These are phyloP conservation scores for Acrocephalus scirpaceus DNA, from an alignment of 2,797 vertebrate genomes.

Conservation along the genomic window DNA sequence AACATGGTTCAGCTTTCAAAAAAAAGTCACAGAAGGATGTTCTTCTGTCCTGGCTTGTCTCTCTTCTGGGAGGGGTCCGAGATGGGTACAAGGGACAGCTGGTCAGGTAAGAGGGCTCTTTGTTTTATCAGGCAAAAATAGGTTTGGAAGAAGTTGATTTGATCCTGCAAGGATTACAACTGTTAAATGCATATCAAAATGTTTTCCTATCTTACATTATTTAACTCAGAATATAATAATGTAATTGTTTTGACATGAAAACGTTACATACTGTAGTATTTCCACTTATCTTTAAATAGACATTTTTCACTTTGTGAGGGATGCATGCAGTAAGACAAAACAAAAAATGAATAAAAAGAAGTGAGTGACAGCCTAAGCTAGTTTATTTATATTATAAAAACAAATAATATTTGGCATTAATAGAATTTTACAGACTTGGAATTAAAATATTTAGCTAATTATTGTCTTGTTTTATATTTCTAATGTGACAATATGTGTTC, in stretches of 20 bases:
- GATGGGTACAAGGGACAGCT: background rate
- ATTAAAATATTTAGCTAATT: conserved; percentile 50
- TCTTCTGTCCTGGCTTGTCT: background rate
- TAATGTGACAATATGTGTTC: background rate
- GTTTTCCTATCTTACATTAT: conserved; percentile 80
- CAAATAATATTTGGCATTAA: conserved; percentile 65
- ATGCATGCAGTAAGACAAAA: conserved; percentile 73
- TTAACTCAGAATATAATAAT: conserved; percentile 79
- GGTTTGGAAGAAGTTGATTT: conserved; percentile 68
- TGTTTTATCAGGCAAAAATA: background rate
- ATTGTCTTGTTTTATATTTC: conserved; percentile 11
- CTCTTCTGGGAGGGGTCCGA: background rate
- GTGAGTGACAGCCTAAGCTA: conserved; percentile 72
- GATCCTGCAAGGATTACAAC: conserved; percentile 69
- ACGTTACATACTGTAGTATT: conserved; percentile 71
- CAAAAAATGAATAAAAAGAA: conserved; percentile 72
- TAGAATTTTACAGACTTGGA: conserved; percentile 54
- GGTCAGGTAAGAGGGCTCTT: background rate
- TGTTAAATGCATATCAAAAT: conserved; percentile 79
- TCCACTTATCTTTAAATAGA: conserved; percentile 79
- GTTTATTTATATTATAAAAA: conserved; percentile 75
- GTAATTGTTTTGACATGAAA: conserved; percentile 84
- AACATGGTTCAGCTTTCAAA: background rate
- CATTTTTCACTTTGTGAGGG: conserved; percentile 74
- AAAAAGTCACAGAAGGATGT: background rate